Evolutionary conservation across 2,113 vertebrate genomes (phyloP).

Genomic region (Pelmatolapia mariae): DNA sequence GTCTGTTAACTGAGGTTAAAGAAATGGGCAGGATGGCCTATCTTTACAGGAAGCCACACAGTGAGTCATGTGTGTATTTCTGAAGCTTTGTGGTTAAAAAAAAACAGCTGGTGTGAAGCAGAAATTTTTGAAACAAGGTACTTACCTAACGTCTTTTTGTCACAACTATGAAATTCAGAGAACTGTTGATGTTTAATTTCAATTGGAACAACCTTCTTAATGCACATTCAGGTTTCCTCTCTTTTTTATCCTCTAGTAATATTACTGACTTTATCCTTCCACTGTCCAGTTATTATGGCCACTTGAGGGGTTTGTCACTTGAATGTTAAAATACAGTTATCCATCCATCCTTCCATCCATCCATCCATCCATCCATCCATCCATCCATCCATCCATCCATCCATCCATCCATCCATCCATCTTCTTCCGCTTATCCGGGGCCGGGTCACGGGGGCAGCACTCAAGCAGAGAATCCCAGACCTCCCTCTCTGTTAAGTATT

Average conservation of each 20-base stretch:
- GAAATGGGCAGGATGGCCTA: neutral
- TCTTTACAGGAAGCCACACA: slow-evolving; percentile 45
- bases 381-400: too few species aligned
- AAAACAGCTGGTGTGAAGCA: too few species aligned
- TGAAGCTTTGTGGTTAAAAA: neutral
- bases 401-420: too few species aligned
- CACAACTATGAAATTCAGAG: neutral
- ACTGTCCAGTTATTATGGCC: neutral
- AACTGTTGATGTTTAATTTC: neutral
- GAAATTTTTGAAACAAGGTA: too few species aligned
- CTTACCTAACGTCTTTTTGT: too few species aligned
- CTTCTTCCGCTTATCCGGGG: too few species aligned
- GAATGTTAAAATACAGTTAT: neutral
- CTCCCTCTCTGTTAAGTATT: too few species aligned
- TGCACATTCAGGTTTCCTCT: neutral
- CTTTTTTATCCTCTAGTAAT: neutral
- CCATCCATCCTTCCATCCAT: too few species aligned
- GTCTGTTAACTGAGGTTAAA: neutral
- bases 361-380: too few species aligned
- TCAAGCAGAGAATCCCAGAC: too few species aligned
- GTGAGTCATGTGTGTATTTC: neutral
- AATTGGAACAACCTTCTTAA: neutral
- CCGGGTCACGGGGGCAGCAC: too few species aligned
- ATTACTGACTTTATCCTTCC: neutral
- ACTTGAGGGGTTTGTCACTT: neutral